A percentile compares a stretch with the other conserved stretches of the same genome.
Evolutionary conservation across 2,797 vertebrate genomes (phyloP).

Genomic region (Enteromius unitaeniatus): DNA sequence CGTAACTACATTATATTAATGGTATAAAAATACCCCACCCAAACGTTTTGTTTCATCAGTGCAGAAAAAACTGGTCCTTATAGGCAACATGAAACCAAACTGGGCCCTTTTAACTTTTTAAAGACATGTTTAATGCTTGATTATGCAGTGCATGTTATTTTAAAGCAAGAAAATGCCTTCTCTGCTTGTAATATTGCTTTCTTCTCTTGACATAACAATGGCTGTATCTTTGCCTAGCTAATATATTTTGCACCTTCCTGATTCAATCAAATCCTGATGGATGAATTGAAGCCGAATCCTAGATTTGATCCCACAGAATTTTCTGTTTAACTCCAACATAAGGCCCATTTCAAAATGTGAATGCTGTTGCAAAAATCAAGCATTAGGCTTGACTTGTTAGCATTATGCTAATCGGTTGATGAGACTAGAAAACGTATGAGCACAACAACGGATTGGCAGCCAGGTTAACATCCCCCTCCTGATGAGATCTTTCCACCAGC

Average conservation of each 20-base stretch:
- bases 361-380: background rate
- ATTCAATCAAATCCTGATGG: background rate
- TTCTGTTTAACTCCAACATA: background rate
- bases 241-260: background rate
- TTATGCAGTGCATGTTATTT: background rate
- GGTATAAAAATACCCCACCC: background rate
- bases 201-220: background rate
- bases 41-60: background rate
- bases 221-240: background rate
- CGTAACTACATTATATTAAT: background rate
- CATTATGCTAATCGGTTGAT: background rate
- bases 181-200: background rate
- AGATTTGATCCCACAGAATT: background rate
- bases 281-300: background rate
- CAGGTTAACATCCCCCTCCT: background rate
- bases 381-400: background rate
- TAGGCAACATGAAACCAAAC: constrained; percentile 1
- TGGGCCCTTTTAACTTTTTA: background rate
- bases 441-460: constrained; percentile 23
- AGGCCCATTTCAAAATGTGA: background rate
- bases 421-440: background rate
- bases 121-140: background rate
- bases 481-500: constrained; percentile 7
- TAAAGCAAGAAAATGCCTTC: background rate
- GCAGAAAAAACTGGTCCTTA: background rate